phyloP scores from a whole-genome alignment of 1,140 invertebrate genomes.

The Drosophila varians region DNA sequence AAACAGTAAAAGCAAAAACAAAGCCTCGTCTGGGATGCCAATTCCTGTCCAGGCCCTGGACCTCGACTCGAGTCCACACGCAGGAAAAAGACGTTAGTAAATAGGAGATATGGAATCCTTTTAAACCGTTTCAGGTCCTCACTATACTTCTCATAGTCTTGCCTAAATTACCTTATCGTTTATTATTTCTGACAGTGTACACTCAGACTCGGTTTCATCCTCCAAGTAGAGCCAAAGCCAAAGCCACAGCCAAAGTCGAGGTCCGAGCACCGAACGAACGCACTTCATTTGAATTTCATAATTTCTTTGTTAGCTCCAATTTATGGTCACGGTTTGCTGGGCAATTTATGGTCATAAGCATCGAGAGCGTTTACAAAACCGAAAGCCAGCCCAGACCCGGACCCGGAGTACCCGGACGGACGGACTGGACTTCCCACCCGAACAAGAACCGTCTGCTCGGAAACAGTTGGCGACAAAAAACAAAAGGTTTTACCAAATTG shows the following conservation, averaged over 20 bases:
- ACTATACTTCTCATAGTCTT: neutral
- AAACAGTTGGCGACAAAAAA: conserved; percentile 50
- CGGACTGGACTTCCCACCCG: conserved; percentile 13
- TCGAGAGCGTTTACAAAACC: conserved; percentile 62
- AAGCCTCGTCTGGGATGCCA: conserved; percentile 26
- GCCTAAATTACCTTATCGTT: neutral
- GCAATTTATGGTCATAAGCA: conserved; percentile 81
- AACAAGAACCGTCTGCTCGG: conserved; percentile 8
- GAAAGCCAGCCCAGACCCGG: conserved; percentile 20
- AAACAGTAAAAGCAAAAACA: conserved; percentile 20
- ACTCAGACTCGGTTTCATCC: conserved; percentile 34
- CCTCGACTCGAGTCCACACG: neutral
- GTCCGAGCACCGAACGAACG: conserved; percentile 38
- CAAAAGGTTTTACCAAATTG: conserved; percentile 74
- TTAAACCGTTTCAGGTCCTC: neutral
- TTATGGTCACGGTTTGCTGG: conserved; percentile 80
- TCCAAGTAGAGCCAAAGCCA: conserved; percentile 9
- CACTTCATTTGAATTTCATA: conserved; percentile 82
- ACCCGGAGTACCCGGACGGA: conserved; percentile 1
- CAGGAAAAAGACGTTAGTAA: neutral
- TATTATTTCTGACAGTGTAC: neutral
- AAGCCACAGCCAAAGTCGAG: conserved; percentile 6
- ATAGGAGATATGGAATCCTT: neutral
- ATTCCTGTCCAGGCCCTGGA: conserved; percentile 13
- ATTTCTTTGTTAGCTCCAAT: conserved; percentile 82